These are phyloP conservation scores for Camponotus fellah DNA, from an alignment of 2,888 invertebrate genomes.

Conservation along the genomic window DNA sequence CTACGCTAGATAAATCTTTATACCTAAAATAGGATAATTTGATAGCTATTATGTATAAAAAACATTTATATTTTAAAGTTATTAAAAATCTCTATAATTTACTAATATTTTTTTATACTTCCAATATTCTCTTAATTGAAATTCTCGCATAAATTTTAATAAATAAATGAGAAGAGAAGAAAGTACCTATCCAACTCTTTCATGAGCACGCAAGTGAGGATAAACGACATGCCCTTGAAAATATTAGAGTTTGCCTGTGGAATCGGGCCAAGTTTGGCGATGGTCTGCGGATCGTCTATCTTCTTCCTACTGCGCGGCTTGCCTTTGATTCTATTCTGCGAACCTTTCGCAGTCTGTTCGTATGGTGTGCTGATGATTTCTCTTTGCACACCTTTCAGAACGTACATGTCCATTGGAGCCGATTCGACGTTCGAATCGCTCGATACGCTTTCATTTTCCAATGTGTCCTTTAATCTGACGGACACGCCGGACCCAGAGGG, in stretches of 20 bases:
- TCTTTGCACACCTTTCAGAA: slow-evolving; percentile 75
- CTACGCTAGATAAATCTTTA: background rate
- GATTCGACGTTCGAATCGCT: slow-evolving; percentile 75
- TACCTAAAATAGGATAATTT: background rate
- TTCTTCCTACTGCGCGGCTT: slow-evolving; percentile 82
- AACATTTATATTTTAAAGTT: no score
- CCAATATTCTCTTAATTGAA: background rate
- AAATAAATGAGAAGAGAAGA: background rate
- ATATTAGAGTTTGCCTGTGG: slow-evolving; percentile 85
- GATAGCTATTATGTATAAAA: background rate
- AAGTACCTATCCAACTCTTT: slow-evolving; percentile 77
- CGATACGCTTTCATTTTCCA: slow-evolving; percentile 72
- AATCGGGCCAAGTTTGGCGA: slow-evolving; percentile 88
- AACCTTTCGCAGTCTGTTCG: slow-evolving; percentile 76
- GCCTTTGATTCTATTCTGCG: slow-evolving; percentile 86
- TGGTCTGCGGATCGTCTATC: slow-evolving; percentile 83
- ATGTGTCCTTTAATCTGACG: slow-evolving; percentile 50
- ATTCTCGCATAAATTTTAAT: background rate
- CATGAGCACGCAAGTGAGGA: slow-evolving; percentile 88
- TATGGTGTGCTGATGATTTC: slow-evolving; percentile 78
- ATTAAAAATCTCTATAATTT: background rate
- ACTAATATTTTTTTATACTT: background rate
- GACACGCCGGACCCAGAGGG: slow-evolving; percentile 78
- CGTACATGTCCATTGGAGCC: slow-evolving; percentile 60
- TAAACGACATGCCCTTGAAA: slow-evolving; percentile 88